phyloP scores from a whole-genome alignment of 2,888 invertebrate species.

The Tachina lurida region DNA sequence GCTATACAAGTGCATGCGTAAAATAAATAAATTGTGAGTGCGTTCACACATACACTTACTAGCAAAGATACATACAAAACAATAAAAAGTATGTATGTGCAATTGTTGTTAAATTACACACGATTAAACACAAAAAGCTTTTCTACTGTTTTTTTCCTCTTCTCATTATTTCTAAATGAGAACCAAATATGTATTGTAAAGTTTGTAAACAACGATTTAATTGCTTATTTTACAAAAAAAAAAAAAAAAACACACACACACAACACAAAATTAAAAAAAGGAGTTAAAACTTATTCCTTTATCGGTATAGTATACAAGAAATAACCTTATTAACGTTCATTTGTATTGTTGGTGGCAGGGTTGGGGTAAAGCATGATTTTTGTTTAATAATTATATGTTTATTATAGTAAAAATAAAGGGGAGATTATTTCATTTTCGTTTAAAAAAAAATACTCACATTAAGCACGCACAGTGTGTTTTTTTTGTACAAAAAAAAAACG shows the following conservation, averaged over 20 bases:
- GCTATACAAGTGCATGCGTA: constrained; percentile 7
- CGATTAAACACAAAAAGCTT: constrained; percentile 78
- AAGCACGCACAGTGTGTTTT: constrained; percentile 65
- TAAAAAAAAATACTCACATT: constrained; percentile 45
- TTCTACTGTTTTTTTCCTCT: constrained; percentile 1
- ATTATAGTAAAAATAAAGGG: constrained; percentile 52
- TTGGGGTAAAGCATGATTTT: constrained; percentile 44
- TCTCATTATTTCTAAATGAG: constrained; percentile 42
- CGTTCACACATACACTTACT: not conserved
- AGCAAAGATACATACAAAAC: not conserved
- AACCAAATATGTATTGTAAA: constrained; percentile 60
- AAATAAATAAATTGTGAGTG: not conserved
- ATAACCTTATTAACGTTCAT: constrained; percentile 69
- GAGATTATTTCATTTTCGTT: constrained; percentile 47
- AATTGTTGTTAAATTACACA: constrained; percentile 81
- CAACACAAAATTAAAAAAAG: not conserved
- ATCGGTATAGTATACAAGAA: constrained; percentile 41
- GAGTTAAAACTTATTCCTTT: constrained; percentile 56
- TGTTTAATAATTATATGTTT: constrained; percentile 70
- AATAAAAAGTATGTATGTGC: constrained; percentile 74
- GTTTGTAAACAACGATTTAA: constrained; percentile 53
- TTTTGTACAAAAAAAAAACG: not conserved
- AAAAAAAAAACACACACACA: not conserved
- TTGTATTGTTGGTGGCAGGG: constrained; percentile 9
- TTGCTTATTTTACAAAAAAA: constrained; percentile 51